These are phyloP conservation scores for Meiosimyza decipiens DNA, from an alignment of 2,888 invertebrate species.

Conservation along the genomic window DNA sequence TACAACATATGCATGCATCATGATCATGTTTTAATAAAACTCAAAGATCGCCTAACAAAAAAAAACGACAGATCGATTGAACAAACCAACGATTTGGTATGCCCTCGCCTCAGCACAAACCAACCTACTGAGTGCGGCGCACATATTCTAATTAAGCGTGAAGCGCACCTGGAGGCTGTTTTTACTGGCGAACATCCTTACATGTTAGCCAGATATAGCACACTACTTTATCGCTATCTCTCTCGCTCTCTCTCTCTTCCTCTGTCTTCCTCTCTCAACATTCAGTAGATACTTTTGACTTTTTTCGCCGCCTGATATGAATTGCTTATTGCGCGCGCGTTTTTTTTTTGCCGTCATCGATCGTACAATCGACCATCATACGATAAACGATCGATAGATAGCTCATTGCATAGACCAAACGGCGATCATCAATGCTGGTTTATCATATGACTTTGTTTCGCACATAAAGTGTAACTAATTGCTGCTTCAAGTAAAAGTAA, in stretches of 20 bases:
- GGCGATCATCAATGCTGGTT: slow-evolving; percentile 50
- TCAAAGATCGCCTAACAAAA: background rate
- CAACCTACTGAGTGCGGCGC: slow-evolving; percentile 30
- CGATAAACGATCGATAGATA: slow-evolving; percentile 45
- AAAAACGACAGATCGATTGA: slow-evolving; percentile 28
- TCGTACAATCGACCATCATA: slow-evolving; percentile 37
- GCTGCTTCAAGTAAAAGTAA: slow-evolving; percentile 61
- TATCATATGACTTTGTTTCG: slow-evolving; percentile 37
- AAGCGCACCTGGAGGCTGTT: slow-evolving; percentile 66
- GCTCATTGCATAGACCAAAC: slow-evolving; percentile 10
- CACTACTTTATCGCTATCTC: background rate
- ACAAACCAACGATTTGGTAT: slow-evolving; percentile 14
- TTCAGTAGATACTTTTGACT: background rate
- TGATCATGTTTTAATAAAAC: slow-evolving; percentile 24
- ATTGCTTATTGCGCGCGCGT: slow-evolving; percentile 1
- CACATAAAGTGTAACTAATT: slow-evolving; percentile 62
- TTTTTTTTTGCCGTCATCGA: slow-evolving; percentile 33
- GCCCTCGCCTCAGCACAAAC: background rate
- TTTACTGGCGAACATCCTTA: slow-evolving; percentile 48
- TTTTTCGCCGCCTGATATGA: background rate
- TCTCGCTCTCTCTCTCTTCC: background rate
- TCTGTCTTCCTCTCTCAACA: background rate
- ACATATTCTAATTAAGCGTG: slow-evolving; percentile 64
- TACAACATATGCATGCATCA: background rate
- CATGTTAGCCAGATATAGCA: slow-evolving; percentile 20